These are phyloP conservation scores for Lordiphosa stackelbergi DNA, from an alignment of 1,140 invertebrate species.

Conservation along the genomic window DNA sequence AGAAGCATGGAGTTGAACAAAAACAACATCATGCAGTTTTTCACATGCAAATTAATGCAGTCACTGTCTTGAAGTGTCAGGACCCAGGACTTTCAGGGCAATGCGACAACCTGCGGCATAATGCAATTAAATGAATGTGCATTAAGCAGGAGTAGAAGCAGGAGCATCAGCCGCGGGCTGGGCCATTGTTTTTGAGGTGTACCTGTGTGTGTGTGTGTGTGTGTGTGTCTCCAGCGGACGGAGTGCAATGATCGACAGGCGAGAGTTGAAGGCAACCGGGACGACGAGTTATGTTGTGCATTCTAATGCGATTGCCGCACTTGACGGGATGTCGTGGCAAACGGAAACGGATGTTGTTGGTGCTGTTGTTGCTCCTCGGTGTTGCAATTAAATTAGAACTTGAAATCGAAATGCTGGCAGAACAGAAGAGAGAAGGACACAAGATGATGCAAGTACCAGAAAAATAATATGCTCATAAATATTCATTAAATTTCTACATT, in stretches of 20 bases:
- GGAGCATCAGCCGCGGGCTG: conserved; percentile 20
- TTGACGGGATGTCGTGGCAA: conserved; percentile 54
- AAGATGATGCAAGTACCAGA: conserved; percentile 19
- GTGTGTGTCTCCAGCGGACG: conserved; percentile 7
- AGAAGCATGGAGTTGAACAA: conserved; percentile 14
- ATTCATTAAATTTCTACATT: conserved; percentile 54
- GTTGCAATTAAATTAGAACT: conserved; percentile 64
- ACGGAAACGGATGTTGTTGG: conserved; percentile 61
- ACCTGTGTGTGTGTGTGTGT: not conserved
- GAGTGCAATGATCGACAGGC: conserved; percentile 52
- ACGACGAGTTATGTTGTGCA: conserved; percentile 35
- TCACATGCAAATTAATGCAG: conserved; percentile 71
- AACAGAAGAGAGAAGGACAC: conserved; percentile 5
- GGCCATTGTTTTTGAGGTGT: conserved; percentile 20
- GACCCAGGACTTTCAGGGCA: conserved; percentile 36
- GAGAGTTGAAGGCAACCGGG: conserved; percentile 6
- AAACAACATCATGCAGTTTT: conserved; percentile 36
- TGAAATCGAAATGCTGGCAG: conserved; percentile 51
- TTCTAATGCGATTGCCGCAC: conserved; percentile 71
- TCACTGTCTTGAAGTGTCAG: conserved; percentile 33
- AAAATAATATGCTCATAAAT: conserved; percentile 58
- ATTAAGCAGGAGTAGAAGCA: conserved; percentile 32
- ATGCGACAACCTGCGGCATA: conserved; percentile 71
- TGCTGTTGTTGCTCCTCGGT: conserved; percentile 24
- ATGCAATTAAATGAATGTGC: conserved; percentile 73